Percentiles rank a stretch among this genome's conserved stretches.
Conservation (phyloP, 2,113 vertebrate genomes). For the Corydoras maculifer region DNA sequence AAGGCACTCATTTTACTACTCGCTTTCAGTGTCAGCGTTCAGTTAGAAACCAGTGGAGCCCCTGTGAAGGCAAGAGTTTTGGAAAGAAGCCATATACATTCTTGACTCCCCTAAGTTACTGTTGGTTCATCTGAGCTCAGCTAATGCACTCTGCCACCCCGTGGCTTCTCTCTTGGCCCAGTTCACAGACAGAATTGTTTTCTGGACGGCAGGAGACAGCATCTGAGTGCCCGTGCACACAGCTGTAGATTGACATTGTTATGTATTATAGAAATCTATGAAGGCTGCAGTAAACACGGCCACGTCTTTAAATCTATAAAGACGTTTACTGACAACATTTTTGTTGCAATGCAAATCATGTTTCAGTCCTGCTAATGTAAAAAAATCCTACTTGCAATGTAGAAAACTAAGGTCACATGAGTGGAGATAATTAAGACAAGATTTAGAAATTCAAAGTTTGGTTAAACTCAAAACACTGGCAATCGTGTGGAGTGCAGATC, state of each 20-base stretch:
- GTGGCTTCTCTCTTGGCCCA: slow-evolving; percentile 31
- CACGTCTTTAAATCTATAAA: background rate
- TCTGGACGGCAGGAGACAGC: slow-evolving; percentile 18
- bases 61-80: slow-evolving; percentile 54
- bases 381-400: no score
- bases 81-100: slow-evolving; percentile 65
- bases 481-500: no score
- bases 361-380: no score
- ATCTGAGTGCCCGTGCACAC: slow-evolving; percentile 24
- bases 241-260: slow-evolving; percentile 35
- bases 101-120: slow-evolving; percentile 66
- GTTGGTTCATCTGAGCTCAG: slow-evolving; percentile 72
- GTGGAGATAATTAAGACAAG: no score
- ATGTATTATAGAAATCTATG: slow-evolving; percentile 7
- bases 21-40: slow-evolving; percentile 48
- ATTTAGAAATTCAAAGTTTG: no score
- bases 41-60: slow-evolving; percentile 65
- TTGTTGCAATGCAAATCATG: no score
- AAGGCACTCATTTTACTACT: slow-evolving; percentile 33
- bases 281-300: slow-evolving; percentile 5
- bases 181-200: slow-evolving; percentile 37
- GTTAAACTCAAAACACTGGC: no score
- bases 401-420: no score
- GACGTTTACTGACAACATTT: no score
- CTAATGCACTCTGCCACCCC: slow-evolving; percentile 70